Evolutionary conservation across 2,888 invertebrate species (phyloP), one percentile per base, ranked within the genome.

Genomic region (Willowsia nigromaculata): DNA sequence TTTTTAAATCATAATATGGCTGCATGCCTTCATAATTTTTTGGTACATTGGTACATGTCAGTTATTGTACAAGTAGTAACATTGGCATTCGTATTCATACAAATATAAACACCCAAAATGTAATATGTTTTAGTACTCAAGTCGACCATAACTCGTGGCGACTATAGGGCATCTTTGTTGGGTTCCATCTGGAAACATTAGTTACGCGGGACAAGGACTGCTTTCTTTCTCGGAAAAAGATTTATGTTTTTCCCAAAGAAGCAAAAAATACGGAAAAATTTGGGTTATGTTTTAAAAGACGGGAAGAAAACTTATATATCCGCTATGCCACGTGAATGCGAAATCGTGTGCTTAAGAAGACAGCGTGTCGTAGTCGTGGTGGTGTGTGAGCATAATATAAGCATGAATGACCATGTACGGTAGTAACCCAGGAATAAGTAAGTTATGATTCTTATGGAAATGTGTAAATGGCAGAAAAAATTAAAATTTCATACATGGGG

Each of bases 401-500:
- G 25, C 53, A 68, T 30, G 53, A 71, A 25, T 25, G 40, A 22
- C 50, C 37, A 33, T 3, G 33, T 9, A 7, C 3, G 47, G 25
- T 11, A 40, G 43, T 43, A 7, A 43, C 43, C 15, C 27, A n/a
- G 22, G 50, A 53, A 74, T 71, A 84, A 56, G 59, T 37, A 76
- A 85, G 76, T 85, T 76, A 85, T 78, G 81, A 81, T 81, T 87
- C 81, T 47, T 81, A 81, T 82, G 87, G 74, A 88, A 88, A 74
- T 88, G 87, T 81, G 87, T 82, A 71, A 81, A 87, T 87, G 86
- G 81, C 56, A 76, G 56, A 87, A 86, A 78, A 88, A 86, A 86
- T 86, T 86, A 86, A 88, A 88, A 88, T 82, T 88, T 88, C 82
- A 88, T 88, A 80, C 85, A 74, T 76, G 37, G 59, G 40, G 65